Base-by-base conservation (phyloP, 2,888 invertebrate species). In the Shargacucullia verbasci region DNA sequence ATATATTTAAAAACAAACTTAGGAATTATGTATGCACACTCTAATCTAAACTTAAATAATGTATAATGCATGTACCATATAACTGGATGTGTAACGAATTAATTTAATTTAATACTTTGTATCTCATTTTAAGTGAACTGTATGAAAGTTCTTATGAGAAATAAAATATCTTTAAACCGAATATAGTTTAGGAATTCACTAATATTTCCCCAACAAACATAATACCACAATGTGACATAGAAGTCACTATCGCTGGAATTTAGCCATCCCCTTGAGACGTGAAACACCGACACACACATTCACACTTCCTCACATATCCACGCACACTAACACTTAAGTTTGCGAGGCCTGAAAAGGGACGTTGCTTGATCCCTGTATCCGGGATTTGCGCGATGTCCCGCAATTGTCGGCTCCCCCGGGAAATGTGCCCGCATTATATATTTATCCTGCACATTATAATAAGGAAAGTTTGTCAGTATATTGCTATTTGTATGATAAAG, bases 361-460 rank as follows among this genome's bases (percentile, higher is more conserved):
- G 63, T 58, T 56, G 50, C 46, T 53, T 54, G 56, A 64, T 61
- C 56, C 58, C 53, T 48, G 47, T 64, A 59, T 64, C 59, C 62
- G 61, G 68, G 74, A 65, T 68, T 57, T 50, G 56, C 54, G 34
- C 61, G 41, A 46, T 58, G 58, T 29, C 29, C 53, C 45, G 38
- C 67, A 40, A 62, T 64, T 73, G 68, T 62, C 47, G 48, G 41
- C 34, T 45, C 59, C 57, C 59, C 37, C 43, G 57, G 70, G 71
- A 68, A 68, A 68, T 64, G 64, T 53, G 55, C 27, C 45, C 43
- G 46, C 59, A 61, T 73, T 71, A 63, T 27, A 55, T 65, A 73
- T 64, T 67, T 58, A 73, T 52, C 46, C 50, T 29, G 41, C 53
- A 68, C 68, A 68, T 71, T 71, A 71, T 63, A 56, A 64, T 73